A percentile compares a stretch with the other conserved stretches of the same genome.
These are phyloP conservation scores for Ennomos fuscantarius DNA, from an alignment of 2,888 invertebrate genomes.

Conservation along the genomic window DNA sequence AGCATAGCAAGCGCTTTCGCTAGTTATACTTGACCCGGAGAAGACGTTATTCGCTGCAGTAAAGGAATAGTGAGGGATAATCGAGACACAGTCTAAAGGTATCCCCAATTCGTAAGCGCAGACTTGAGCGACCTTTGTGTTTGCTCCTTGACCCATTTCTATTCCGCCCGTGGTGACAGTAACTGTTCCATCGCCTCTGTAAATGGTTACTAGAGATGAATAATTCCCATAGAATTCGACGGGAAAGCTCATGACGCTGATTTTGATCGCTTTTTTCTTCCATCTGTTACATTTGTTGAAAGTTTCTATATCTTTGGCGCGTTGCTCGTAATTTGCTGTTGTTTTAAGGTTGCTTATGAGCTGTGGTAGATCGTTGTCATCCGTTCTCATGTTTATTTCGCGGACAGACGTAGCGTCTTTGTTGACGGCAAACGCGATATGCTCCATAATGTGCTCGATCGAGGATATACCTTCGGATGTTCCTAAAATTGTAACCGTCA, in stretches of 20 bases:
- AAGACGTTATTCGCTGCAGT: slow-evolving; percentile 85
- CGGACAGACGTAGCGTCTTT: slow-evolving; percentile 86
- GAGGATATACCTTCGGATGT: slow-evolving; percentile 85
- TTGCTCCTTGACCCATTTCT: slow-evolving; percentile 92
- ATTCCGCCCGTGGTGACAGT: slow-evolving; percentile 88
- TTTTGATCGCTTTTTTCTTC: slow-evolving; percentile 89
- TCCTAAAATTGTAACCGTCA: slow-evolving; percentile 52
- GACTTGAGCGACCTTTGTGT: slow-evolving; percentile 92
- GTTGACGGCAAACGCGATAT: slow-evolving; percentile 83
- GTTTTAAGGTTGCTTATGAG: slow-evolving; percentile 83
- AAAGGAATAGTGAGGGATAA: slow-evolving; percentile 86
- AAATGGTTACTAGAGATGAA: slow-evolving; percentile 87
- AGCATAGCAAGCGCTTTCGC: slow-evolving; percentile 85
- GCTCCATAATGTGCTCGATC: slow-evolving; percentile 89
- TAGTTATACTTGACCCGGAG: slow-evolving; percentile 88
- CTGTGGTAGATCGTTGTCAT: slow-evolving; percentile 72
- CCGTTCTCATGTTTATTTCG: slow-evolving; percentile 80
- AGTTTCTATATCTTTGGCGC: slow-evolving; percentile 76
- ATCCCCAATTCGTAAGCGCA: slow-evolving; percentile 90
- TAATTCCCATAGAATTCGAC: slow-evolving; percentile 83
- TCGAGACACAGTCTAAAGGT: slow-evolving; percentile 84
- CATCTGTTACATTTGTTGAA: slow-evolving; percentile 89
- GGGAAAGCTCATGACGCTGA: slow-evolving; percentile 88
- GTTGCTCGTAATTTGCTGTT: slow-evolving; percentile 81
- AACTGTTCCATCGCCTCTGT: slow-evolving; percentile 88